These are phyloP conservation scores for Tragulus kanchil DNA, from an alignment of 2,113 vertebrate species.

Conservation along the genomic window DNA sequence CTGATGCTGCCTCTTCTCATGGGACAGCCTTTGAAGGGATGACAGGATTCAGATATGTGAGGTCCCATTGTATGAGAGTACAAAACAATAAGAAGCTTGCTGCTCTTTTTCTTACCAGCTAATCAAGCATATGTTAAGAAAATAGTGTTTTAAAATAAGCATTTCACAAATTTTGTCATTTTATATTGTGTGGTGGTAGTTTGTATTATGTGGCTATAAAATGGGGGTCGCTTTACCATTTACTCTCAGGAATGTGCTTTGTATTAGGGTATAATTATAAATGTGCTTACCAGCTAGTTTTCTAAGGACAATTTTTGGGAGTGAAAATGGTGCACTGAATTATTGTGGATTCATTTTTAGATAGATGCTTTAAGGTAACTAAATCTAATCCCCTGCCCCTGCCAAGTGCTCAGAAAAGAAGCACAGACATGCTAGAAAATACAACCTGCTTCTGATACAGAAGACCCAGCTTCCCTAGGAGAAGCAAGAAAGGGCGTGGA, in stretches of 20 bases:
- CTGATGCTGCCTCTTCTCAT: background rate
- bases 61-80: background rate
- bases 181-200: conserved; percentile 76
- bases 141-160: conserved; percentile 86
- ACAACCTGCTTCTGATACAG: background rate
- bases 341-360: conserved; percentile 43
- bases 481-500: background rate
- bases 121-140: conserved; percentile 83
- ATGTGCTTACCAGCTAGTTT: conserved; percentile 78
- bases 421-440: background rate
- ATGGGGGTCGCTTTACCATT: conserved; percentile 69
- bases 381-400: background rate
- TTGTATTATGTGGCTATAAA: conserved; percentile 77
- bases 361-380: conserved; percentile 56
- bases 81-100: conserved; percentile 62
- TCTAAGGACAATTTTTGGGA: conserved; percentile 64
- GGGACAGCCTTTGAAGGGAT: background rate
- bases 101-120: conserved; percentile 76
- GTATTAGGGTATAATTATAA: conserved; percentile 81
- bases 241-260: conserved; percentile 78
- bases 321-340: background rate
- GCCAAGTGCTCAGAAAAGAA: background rate
- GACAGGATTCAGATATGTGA: background rate
- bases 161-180: conserved; percentile 76
- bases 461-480: background rate